Base-by-base conservation (phyloP, 1,140 invertebrate genomes). In the Oryctes rhinoceros region DNA sequence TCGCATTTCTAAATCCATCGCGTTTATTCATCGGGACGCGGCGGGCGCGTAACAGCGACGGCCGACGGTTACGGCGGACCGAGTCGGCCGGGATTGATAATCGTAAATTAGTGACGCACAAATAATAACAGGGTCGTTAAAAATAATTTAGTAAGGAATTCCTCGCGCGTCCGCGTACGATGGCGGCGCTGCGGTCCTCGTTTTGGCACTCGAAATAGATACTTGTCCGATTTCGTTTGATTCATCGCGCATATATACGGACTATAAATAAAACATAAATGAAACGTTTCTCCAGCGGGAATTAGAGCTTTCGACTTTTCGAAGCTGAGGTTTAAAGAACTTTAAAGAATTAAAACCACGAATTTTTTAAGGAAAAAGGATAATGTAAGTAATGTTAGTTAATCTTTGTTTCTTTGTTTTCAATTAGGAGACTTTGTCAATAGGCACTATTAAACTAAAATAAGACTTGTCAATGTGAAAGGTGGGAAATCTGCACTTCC, bases 251-350 rank as follows among this genome's bases (percentile, higher is more conserved):
- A 62, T 62, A 62, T 62, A 62, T 62, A 2, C n/a, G 20, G 20
- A 10, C 65, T 67, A 20, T 24, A 67, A 67, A 67, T 67, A 67
- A 67, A 20, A 24, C 20, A 67, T 67, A 67, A 20, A 67, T 62
- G 53, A 62, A 62, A 62, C 13, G 13, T 7, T 62, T 62, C 9
- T 7, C 15, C 53, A n/a, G 15, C 53, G 53, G 13, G 53, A 24
- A 67, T 67, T 24, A 67, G 65, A 24, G 18, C 15, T 67, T 48
- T 13, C 3, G 47, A 0, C 47, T 10, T 48, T 48, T 9, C 13
- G 1, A n/a, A 13, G 47, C 47, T 10, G 47, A 48, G 13, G 7
- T 48, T 48, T 48, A 48, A 48, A 0, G 2, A 48, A 3, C 3
- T 48, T 48, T 13, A 48, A 48, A 48, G 13, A 1, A 10, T 48